phyloP scores from a whole-genome alignment of 2,113 vertebrate species.

The Limnothrissa miodon region DNA sequence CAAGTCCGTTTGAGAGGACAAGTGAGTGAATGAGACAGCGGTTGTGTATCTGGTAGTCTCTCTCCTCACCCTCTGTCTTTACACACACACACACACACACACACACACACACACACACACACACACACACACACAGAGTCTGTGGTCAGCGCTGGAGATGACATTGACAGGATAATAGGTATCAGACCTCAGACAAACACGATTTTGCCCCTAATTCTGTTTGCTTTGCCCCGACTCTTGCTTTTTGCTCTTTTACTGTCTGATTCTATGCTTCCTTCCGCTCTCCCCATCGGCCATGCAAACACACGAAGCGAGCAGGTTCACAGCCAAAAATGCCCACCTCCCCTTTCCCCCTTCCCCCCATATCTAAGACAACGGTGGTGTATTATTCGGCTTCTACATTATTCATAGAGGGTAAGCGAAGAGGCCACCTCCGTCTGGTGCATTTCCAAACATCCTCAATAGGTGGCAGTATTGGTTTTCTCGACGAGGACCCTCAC shows the following conservation, averaged over 20 bases:
- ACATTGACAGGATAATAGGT: conserved; percentile 14
- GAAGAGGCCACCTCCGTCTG: conserved; percentile 26
- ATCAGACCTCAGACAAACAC: conserved; percentile 19
- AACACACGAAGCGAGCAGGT: conserved; percentile 24
- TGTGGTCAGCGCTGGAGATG: conserved; percentile 3
- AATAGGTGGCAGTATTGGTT: conserved; percentile 63
- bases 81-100: conserved; percentile 1
- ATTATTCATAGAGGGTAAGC: conserved; percentile 47
- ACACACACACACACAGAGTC: conserved; percentile 9
- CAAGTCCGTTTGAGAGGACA: neutral
- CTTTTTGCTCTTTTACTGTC: neutral
- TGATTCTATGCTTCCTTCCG: neutral
- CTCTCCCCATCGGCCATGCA: neutral
- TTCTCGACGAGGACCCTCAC: conserved; percentile 18
- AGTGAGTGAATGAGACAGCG: neutral
- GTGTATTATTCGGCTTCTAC: conserved; percentile 43
- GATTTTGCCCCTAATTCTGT: neutral
- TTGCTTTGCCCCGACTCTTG: neutral
- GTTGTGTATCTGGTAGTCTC: neutral
- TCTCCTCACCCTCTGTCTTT: neutral
- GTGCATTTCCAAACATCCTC: conserved; percentile 34
- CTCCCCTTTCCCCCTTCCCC: neutral
- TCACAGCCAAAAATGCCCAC: conserved; percentile 9
- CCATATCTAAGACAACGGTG: conserved; percentile 33
- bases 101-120: conserved; percentile 14